A percentile compares a stretch with the other conserved stretches of the same genome.
These are phyloP conservation scores for Oceanites oceanicus DNA, from an alignment of 2,113 vertebrate species.

Conservation along the genomic window DNA sequence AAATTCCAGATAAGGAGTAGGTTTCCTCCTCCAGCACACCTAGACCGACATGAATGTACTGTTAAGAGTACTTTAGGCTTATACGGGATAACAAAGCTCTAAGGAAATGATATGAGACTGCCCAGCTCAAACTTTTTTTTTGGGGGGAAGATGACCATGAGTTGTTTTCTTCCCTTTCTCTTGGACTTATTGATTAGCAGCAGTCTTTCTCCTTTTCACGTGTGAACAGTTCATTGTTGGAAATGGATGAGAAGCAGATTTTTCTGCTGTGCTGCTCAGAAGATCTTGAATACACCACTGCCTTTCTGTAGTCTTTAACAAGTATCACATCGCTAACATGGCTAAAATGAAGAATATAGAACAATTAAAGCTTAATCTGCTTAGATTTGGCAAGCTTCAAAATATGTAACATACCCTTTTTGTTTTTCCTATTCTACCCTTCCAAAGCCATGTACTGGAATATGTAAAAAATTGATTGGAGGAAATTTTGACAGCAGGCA, in stretches of 20 bases:
- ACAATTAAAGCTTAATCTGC: background rate
- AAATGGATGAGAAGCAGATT: background rate
- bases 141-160: background rate
- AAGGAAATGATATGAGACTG: background rate
- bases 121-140: background rate
- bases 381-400: background rate
- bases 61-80: background rate
- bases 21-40: background rate
- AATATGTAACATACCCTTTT: background rate
- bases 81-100: background rate
- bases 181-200: background rate
- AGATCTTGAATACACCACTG: background rate
- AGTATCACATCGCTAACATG: background rate
- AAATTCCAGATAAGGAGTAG: background rate
- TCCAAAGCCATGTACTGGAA: background rate
- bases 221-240: background rate
- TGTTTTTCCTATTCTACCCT: background rate
- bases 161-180: background rate
- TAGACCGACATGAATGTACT: background rate
- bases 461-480: background rate
- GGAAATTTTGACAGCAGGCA: background rate
- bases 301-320: background rate
- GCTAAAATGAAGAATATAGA: background rate
- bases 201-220: background rate
- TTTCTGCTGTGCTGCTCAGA: background rate